Conservation (phyloP, 2,797 vertebrate genomes). For the Brachymystax lenok region DNA sequence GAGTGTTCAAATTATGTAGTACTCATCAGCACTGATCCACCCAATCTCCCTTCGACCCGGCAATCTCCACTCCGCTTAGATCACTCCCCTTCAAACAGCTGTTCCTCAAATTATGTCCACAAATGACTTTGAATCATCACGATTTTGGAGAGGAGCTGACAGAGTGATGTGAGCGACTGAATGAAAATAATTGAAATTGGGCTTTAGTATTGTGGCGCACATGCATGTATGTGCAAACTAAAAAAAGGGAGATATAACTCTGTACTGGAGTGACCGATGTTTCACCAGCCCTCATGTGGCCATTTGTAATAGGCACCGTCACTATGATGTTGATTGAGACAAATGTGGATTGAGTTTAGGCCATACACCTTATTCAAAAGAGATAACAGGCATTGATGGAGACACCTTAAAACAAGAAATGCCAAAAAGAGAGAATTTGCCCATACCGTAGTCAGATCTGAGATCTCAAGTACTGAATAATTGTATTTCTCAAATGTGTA, state of each 20-base stretch:
- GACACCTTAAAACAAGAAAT: background rate
- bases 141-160: no score
- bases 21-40: no score
- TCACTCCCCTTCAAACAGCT: no score
- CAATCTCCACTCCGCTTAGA: no score
- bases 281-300: background rate
- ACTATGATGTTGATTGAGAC: background rate
- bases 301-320: background rate
- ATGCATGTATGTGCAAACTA: background rate
- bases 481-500: constrained; percentile 68
- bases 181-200: no score
- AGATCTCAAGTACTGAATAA: background rate
- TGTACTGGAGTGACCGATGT: background rate
- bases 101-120: no score
- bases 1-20: no score
- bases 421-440: background rate
- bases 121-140: no score
- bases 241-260: no score
- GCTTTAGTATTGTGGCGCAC: no score
- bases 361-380: background rate
- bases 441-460: background rate
- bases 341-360: background rate
- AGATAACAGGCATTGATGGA: background rate
- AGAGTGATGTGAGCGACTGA: no score
- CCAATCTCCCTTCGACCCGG: no score